These are phyloP conservation scores for Sturnus vulgaris DNA, from an alignment of 2,113 vertebrate species.

Conservation along the genomic window DNA sequence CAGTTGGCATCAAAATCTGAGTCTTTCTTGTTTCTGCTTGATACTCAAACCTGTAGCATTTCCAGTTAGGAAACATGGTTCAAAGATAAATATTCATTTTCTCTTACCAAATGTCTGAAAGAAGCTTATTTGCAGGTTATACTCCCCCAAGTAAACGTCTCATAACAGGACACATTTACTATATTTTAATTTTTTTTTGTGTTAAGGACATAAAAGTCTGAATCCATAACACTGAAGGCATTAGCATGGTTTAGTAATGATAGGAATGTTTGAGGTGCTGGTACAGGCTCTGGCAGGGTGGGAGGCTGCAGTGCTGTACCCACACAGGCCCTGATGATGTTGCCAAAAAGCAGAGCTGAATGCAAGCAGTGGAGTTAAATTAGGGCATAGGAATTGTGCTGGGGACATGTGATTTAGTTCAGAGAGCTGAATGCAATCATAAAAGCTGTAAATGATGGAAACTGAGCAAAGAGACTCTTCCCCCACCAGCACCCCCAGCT, in stretches of 20 bases:
- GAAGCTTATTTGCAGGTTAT: not conserved
- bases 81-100: not conserved
- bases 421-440: not conserved
- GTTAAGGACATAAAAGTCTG: not conserved
- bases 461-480: not conserved
- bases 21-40: not conserved
- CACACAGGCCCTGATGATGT: not conserved
- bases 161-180: not conserved
- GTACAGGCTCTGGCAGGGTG: not conserved
- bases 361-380: not conserved
- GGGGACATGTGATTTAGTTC: not conserved
- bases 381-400: not conserved
- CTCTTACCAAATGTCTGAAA: not conserved
- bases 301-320: not conserved
- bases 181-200: not conserved
- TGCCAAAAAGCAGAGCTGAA: not conserved
- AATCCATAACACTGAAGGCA: rapidly evolving
- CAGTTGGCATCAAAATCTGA: not conserved
- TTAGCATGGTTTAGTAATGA: not conserved
- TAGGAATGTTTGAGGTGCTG: not conserved
- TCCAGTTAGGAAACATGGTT: not conserved
- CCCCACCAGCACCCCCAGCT: not conserved
- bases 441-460: not conserved
- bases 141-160: not conserved
- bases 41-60: not conserved